Conservation (phyloP, 64 coral and sea anemone species). For the Stichodactyla helianthus region DNA sequence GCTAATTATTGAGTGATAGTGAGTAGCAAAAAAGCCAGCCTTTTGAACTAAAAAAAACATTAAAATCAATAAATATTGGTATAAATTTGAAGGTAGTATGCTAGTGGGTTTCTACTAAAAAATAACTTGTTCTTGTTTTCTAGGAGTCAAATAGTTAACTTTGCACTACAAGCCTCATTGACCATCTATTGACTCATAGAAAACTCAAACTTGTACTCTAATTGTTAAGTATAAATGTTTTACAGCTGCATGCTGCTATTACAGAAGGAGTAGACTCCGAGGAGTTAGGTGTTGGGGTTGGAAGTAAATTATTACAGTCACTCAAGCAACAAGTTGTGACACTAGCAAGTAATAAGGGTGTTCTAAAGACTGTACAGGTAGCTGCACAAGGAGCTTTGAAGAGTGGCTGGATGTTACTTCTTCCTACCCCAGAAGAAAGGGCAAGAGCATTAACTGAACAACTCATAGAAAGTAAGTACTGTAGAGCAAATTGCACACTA, state of each 20-base stretch:
- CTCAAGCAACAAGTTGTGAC: conserved; percentile 94
- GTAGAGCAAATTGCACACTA: neutral
- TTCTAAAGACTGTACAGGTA: conserved; percentile 84
- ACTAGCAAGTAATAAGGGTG: conserved; percentile 90
- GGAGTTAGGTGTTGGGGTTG: conserved; percentile 87
- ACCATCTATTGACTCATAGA: neutral
- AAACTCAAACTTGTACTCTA: neutral
- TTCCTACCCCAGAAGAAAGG: conserved; percentile 95
- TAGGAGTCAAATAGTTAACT: neutral
- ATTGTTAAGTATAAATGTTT: neutral
- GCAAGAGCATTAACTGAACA: conserved; percentile 86
- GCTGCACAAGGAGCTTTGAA: conserved; percentile 90
- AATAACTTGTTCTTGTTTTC: too few species aligned
- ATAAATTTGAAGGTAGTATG: too few species aligned
- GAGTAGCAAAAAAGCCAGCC: too few species aligned
- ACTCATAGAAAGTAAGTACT: conserved; percentile 77
- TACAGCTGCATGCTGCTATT: conserved; percentile 89
- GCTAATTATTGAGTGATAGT: too few species aligned
- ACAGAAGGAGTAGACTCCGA: conserved; percentile 72
- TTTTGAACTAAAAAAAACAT: too few species aligned
- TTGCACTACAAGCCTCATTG: neutral
- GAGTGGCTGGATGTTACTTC: conserved; percentile 83
- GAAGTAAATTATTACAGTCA: conserved; percentile 96
- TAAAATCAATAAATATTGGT: too few species aligned
- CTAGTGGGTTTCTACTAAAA: too few species aligned